Evolutionary conservation across 2,113 vertebrate genomes (phyloP).

Genomic region (Gavialis gangeticus): DNA sequence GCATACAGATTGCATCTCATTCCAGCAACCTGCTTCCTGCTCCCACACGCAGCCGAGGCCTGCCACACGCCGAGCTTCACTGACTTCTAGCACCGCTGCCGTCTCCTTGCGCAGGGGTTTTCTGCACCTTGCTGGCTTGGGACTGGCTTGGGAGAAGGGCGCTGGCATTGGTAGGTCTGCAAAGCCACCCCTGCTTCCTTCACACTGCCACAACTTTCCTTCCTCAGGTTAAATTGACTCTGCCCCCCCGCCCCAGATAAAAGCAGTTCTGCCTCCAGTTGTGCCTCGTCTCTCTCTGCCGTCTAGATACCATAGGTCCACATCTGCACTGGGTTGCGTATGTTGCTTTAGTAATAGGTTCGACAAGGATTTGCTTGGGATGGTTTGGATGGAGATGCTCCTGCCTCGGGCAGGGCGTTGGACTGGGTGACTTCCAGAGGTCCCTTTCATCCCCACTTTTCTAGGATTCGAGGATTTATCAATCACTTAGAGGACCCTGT

Average conservation of each 20-base stretch:
- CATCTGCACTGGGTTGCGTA: not conserved
- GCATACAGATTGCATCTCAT: conserved; percentile 14
- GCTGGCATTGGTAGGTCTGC: not conserved
- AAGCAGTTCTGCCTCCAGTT: conserved; percentile 7
- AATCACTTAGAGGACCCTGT: not conserved
- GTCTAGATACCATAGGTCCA: not conserved
- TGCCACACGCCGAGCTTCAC: not conserved
- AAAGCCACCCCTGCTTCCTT: not conserved
- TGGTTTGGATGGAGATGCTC: no score
- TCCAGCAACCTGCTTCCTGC: conserved; percentile 25
- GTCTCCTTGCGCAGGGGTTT: not conserved
- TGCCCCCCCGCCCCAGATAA: not conserved
- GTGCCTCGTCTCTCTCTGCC: not conserved
- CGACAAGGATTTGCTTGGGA: no score
- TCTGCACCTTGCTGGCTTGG: not conserved
- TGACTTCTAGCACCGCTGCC: not conserved
- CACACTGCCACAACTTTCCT: conserved; percentile 21
- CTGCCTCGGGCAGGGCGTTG: no score
- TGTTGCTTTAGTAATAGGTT: no score
- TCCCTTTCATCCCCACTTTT: no score
- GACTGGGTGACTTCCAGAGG: no score
- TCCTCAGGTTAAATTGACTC: conserved; percentile 23
- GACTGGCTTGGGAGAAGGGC: not conserved
- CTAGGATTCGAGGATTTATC: not conserved
- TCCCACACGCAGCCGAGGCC: not conserved